These are phyloP conservation scores for Panthera uncia DNA, from an alignment of 2,113 vertebrate genomes.

Conservation along the genomic window DNA sequence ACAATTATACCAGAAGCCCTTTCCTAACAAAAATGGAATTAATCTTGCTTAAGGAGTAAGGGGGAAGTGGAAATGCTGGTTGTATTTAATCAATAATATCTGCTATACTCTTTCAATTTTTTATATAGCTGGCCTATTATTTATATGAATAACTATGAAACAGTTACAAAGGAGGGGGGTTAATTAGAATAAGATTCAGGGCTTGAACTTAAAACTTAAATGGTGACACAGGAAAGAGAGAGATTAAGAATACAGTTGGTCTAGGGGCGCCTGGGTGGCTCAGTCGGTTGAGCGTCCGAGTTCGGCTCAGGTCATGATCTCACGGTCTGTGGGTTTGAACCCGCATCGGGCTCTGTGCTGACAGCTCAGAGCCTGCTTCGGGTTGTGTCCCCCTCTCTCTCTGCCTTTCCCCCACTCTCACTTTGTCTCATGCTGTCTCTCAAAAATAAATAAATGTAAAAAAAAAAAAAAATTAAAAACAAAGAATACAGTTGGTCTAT, in stretches of 20 bases:
- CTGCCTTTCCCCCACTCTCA: no score
- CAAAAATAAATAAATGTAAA: no score
- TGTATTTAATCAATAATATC: neutral
- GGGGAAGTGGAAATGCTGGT: neutral
- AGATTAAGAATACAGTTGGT: neutral
- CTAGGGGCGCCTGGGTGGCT: no score
- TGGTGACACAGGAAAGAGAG: neutral
- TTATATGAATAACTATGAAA: neutral
- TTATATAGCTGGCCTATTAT: neutral
- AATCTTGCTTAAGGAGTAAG: neutral
- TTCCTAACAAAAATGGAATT: neutral
- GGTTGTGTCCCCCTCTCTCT: no score
- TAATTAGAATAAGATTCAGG: neutral
- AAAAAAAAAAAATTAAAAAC: no score
- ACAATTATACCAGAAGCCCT: neutral
- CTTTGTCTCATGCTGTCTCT: no score
- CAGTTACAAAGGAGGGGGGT: neutral
- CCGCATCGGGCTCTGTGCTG: no score
- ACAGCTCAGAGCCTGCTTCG: no score
- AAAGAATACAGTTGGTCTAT: neutral
- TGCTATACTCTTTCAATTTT: neutral
- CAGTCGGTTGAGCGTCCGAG: no score
- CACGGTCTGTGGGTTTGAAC: no score
- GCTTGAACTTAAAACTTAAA: neutral
- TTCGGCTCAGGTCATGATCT: no score